Evolutionary conservation across 1,140 invertebrate species (phyloP), one percentile per base, ranked within the genome.

Genomic region (Drosophila subpulchrella): DNA sequence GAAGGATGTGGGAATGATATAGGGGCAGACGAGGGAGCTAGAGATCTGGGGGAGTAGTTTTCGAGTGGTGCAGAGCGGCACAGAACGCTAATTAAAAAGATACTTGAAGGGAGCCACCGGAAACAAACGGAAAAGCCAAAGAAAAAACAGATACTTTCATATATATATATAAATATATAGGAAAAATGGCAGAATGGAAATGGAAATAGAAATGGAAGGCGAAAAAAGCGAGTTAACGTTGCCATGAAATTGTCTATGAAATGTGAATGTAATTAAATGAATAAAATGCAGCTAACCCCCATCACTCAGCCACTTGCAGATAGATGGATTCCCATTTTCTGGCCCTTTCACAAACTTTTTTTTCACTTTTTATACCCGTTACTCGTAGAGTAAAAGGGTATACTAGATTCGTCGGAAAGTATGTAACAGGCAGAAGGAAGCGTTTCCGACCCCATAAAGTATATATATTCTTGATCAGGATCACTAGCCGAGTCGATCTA

Each of bases 31-130:
- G 32, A n/a, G 15, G 20, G 20, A 20, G 20, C 0, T 20, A 2
- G 20, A 2, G 20, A 1, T 2, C 20, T 20, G 2, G 20, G 20
- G 38, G 41, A 62, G 46, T 48, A 62, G 79, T 80, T 68, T 89
- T 83, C 63, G 79, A 88, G 83, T 88, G 82, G 70, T 54, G 63
- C 54, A 78, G 80, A 81, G 71, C 68, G 65, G 60, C 58, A 53
- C 81, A 89, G 84, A 79, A 88, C 84, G 83, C 83, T 88, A 88
- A 88, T 88, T 89, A 88, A 88, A 88, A 84, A 90, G 80, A 72
- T 53, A 80, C 84, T 89, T 88, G 80, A 83, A 41, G 65, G 59
- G 56, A 58, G 61, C 51, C 65, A 53, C 61, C 50, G 58, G 54
- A 71, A 71, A 70, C 57, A 58, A 57, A 57, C 38, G 51, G 30